Evolutionary conservation across 1,140 invertebrate species (phyloP).

Genomic region (Leptopilina boulardi): DNA sequence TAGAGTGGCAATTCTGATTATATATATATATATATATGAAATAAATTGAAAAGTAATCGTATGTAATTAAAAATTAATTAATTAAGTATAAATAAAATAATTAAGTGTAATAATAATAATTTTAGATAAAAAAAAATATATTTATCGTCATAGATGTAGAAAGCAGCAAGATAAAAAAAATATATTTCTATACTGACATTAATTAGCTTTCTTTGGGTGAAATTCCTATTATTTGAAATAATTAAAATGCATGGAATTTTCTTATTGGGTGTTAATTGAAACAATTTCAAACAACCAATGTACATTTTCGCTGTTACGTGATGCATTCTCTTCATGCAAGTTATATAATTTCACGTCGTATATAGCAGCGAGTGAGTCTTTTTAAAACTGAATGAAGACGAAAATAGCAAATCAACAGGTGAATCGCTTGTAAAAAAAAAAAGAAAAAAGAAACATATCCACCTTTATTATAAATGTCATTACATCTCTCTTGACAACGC

Average conservation of each 20-base stretch:
- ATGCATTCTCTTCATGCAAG: slow-evolving; percentile 27
- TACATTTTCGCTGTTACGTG: slow-evolving; percentile 23
- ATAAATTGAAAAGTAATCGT: too few species aligned
- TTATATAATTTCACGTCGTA: background rate
- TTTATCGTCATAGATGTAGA: background rate
- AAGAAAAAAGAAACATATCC: background rate
- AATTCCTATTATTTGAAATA: background rate
- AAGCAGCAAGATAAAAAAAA: background rate
- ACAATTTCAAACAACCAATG: slow-evolving; percentile 6
- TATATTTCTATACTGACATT: background rate
- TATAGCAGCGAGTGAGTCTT: background rate
- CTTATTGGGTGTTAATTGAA: slow-evolving; percentile 9
- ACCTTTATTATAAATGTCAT: background rate
- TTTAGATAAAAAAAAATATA: background rate
- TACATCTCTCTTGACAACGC: too few species aligned
- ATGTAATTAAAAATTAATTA: too few species aligned
- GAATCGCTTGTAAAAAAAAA: background rate
- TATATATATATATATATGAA: too few species aligned
- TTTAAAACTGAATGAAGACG: slow-evolving; percentile 5
- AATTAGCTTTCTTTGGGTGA: slow-evolving; percentile 19
- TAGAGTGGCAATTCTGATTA: too few species aligned
- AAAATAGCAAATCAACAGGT: slow-evolving; percentile 4
- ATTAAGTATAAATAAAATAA: too few species aligned
- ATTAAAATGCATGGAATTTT: slow-evolving; percentile 6
- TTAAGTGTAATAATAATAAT: too few species aligned